Conservation (phyloP, 2,113 vertebrate genomes). For the human region DNA sequence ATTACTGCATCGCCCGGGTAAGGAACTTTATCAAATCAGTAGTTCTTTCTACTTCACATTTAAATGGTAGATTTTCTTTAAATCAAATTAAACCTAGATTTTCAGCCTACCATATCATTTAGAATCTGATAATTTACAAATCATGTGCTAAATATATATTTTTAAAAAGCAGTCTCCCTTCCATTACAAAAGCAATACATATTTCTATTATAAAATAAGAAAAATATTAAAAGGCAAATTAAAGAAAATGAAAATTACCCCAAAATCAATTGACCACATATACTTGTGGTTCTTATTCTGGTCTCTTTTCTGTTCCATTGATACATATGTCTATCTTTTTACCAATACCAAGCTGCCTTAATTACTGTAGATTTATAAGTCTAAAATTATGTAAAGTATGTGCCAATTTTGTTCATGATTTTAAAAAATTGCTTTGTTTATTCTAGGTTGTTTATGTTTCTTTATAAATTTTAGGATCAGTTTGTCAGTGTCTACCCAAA, state of each 20-base stretch:
- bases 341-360: background rate
- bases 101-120: background rate
- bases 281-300: background rate
- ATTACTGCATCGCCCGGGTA: constrained; percentile 97
- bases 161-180: background rate
- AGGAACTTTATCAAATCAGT: constrained; percentile 2
- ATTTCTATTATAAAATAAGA: background rate
- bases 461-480: background rate
- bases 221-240: background rate
- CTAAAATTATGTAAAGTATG: background rate
- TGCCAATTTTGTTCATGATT: background rate
- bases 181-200: background rate
- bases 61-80: background rate
- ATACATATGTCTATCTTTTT: background rate
- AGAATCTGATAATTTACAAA: background rate
- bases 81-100: background rate
- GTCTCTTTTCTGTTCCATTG: background rate
- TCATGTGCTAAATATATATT: background rate
- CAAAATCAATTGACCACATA: background rate
- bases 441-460: background rate
- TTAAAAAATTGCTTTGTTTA: background rate
- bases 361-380: background rate
- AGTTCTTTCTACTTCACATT: background rate
- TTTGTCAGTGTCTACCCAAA: background rate
- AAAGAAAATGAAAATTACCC: background rate